Evolutionary conservation across 2,797 vertebrate genomes (phyloP).

Genomic region (Phrynocephalus forsythii): DNA sequence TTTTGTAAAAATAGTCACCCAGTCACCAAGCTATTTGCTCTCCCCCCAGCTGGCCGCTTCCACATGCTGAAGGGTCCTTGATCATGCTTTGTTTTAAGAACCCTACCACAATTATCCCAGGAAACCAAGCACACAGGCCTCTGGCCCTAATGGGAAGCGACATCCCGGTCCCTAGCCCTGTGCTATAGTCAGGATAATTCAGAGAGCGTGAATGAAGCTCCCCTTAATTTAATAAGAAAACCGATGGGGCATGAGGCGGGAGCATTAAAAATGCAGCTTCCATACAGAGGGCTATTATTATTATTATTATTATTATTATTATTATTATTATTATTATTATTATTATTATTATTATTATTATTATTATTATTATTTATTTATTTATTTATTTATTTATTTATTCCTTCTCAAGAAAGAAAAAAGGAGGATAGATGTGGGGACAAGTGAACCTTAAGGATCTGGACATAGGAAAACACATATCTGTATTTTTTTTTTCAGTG

Average conservation of each 20-base stretch:
- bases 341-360: too few species aligned
- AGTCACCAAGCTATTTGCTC: background rate
- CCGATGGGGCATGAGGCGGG: conserved; percentile 27
- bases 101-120: conserved; percentile 19
- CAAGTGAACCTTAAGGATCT: background rate
- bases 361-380: too few species aligned
- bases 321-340: too few species aligned
- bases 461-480: background rate
- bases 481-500: background rate
- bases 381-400: too few species aligned
- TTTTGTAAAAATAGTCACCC: conserved; percentile 15
- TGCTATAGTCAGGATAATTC: conserved; percentile 29
- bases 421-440: background rate
- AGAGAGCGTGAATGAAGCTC: conserved; percentile 34
- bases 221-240: conserved; percentile 39
- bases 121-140: background rate
- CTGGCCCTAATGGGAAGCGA: conserved; percentile 44
- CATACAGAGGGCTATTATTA: too few species aligned
- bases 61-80: background rate
- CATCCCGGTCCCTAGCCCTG: conserved; percentile 9
- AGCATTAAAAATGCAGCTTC: conserved; percentile 44
- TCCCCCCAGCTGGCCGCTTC: background rate
- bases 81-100: background rate
- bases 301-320: too few species aligned
- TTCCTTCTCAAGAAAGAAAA: background rate